These are phyloP conservation scores for Brienomyrus longianalis DNA, from an alignment of 2,113 vertebrate species.

Conservation along the genomic window DNA sequence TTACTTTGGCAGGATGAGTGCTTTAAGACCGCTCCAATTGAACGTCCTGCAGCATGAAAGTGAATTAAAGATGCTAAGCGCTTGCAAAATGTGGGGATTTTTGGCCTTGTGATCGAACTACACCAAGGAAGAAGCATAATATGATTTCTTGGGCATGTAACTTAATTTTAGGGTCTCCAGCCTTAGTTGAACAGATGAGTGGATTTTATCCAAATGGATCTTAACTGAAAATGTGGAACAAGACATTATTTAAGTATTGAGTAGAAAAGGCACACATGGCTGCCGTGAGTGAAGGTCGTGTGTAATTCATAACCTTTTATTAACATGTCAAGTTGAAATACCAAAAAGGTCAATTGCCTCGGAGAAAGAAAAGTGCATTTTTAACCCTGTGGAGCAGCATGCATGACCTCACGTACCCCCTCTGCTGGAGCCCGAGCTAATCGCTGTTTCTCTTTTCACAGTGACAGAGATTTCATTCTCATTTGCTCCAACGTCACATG, in stretches of 20 bases:
- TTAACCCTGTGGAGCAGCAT: neutral
- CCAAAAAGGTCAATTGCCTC: neutral
- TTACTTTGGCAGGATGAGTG: neutral
- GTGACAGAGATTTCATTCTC: neutral
- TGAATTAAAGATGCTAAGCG: constrained; percentile 1
- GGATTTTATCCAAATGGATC: constrained; percentile 6
- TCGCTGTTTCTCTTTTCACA: neutral
- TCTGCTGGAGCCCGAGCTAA: neutral
- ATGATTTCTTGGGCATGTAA: constrained; percentile 14
- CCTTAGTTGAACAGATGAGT: constrained; percentile 4
- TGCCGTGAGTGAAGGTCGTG: neutral
- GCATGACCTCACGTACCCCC: neutral
- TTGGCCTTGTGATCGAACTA: neutral
- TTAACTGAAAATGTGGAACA: neutral
- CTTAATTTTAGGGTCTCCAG: constrained; percentile 1
- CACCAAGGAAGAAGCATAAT: neutral
- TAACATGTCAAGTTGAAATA: neutral
- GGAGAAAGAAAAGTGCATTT: neutral
- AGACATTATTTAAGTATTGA: neutral
- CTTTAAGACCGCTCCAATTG: constrained; percentile 5
- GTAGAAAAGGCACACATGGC: neutral
- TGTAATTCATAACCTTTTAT: constrained; percentile 1
- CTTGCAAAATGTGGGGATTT: constrained; percentile 10
- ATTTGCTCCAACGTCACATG: neutral
- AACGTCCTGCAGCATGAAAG: neutral